phyloP scores from a whole-genome alignment of 2,797 vertebrate species.

The Danionella dracula region DNA sequence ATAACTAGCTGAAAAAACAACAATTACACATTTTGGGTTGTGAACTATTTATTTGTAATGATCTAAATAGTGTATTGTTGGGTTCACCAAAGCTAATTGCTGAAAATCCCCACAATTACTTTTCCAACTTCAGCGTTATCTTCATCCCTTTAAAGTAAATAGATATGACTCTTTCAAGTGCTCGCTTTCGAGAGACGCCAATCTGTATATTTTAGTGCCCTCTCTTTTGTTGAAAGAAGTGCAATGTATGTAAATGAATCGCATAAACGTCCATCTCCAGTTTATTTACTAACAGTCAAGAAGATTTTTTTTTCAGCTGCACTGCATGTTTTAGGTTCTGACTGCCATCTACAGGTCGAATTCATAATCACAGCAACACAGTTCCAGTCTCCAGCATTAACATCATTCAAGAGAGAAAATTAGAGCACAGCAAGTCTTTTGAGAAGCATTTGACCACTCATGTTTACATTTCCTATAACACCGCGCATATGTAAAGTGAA shows the following conservation, averaged over 20 bases:
- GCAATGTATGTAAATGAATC: not conserved
- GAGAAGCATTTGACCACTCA: not conserved
- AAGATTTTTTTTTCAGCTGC: constrained; percentile 23
- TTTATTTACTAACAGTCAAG: constrained; percentile 56
- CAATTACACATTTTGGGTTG: no score
- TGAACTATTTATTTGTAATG: no score
- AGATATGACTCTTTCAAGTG: not conserved
- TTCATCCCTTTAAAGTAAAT: not conserved
- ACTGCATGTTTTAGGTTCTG: constrained; percentile 63
- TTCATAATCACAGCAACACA: constrained; percentile 36
- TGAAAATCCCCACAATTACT: not conserved
- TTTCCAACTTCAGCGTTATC: not conserved
- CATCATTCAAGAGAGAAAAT: constrained; percentile 53
- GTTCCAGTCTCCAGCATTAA: constrained; percentile 49
- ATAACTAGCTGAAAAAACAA: no score
- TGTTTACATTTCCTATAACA: not conserved
- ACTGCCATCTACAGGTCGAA: constrained; percentile 75
- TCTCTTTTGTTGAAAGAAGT: not conserved
- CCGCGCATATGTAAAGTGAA: not conserved
- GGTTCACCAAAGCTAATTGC: not conserved
- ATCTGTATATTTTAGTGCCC: not conserved
- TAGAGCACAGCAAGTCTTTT: constrained; percentile 32
- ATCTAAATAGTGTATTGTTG: not conserved
- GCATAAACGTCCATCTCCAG: constrained; percentile 40
- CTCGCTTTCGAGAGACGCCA: not conserved